Evolutionary conservation across 2,797 vertebrate genomes (phyloP).

Genomic region (Alca torda): DNA sequence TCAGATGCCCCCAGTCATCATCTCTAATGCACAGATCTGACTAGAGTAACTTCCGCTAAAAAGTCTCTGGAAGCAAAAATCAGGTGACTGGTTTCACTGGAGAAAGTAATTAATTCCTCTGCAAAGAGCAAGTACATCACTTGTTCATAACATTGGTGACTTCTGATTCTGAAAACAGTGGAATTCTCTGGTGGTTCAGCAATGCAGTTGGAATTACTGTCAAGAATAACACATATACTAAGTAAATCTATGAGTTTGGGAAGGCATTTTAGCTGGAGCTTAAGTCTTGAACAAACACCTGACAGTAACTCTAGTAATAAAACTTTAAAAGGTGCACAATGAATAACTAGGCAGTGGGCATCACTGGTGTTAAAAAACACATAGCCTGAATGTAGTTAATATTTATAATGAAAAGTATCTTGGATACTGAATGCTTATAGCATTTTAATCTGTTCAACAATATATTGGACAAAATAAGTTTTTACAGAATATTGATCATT

Average conservation of each 20-base stretch:
- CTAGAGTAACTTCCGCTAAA: background rate
- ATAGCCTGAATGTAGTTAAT: background rate
- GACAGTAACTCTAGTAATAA: background rate
- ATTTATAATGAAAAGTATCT: background rate
- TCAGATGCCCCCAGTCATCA: background rate
- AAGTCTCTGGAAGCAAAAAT: background rate
- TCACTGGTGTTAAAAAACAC: background rate
- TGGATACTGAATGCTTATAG: background rate
- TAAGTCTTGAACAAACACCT: background rate
- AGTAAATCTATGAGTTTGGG: background rate
- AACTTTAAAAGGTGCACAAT: background rate
- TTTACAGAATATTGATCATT: background rate
- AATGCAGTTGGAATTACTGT: background rate
- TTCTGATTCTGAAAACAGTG: background rate
- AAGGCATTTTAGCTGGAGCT: background rate
- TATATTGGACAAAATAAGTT: background rate
- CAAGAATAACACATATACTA: background rate
- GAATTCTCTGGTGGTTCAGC: background rate
- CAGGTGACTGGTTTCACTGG: background rate
- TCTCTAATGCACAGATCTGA: background rate
- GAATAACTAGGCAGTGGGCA: background rate
- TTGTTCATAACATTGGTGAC: background rate
- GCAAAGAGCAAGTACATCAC: background rate
- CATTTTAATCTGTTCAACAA: background rate
- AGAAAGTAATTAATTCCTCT: background rate